These are phyloP conservation scores for Elmis aenea DNA, from an alignment of 2,888 invertebrate species.

Conservation along the genomic window DNA sequence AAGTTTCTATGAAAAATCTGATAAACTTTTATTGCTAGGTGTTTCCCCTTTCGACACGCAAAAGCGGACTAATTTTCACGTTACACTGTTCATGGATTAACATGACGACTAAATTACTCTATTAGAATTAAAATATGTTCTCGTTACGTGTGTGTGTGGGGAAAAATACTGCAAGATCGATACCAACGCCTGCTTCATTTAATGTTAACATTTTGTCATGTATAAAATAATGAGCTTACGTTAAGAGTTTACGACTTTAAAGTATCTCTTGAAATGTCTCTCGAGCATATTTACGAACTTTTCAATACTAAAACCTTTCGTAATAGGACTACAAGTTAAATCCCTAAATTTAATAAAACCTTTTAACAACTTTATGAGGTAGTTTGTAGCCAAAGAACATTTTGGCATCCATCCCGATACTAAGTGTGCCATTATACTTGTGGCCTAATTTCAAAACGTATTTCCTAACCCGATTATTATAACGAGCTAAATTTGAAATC, in stretches of 20 bases:
- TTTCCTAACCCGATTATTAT: conserved; percentile 19
- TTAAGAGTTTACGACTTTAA: too few species aligned
- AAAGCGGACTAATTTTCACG: conserved; percentile 7
- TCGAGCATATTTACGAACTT: conserved; percentile 12
- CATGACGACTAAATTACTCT: too few species aligned
- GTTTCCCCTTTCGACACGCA: conserved; percentile 10
- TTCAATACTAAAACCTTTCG: conserved; percentile 16
- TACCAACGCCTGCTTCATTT: too few species aligned
- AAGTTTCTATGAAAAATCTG: conserved; percentile 22
- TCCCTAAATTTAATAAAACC: conserved; percentile 23
- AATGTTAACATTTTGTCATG: too few species aligned
- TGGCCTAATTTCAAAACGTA: conserved; percentile 21
- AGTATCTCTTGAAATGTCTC: too few species aligned
- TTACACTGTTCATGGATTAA: too few species aligned
- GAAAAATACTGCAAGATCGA: too few species aligned
- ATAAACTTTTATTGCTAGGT: conserved; percentile 18
- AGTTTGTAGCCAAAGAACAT: conserved; percentile 23
- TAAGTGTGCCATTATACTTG: conserved; percentile 24
- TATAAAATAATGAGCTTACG: too few species aligned
- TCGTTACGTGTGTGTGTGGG: background rate
- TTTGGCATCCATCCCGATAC: conserved; percentile 25
- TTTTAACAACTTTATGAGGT: conserved; percentile 23
- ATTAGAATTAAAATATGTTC: background rate
- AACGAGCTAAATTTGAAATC: conserved; percentile 4
- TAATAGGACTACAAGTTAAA: conserved; percentile 16